Conservation (phyloP, 2,888 invertebrate genomes). For the Apamea anceps region DNA sequence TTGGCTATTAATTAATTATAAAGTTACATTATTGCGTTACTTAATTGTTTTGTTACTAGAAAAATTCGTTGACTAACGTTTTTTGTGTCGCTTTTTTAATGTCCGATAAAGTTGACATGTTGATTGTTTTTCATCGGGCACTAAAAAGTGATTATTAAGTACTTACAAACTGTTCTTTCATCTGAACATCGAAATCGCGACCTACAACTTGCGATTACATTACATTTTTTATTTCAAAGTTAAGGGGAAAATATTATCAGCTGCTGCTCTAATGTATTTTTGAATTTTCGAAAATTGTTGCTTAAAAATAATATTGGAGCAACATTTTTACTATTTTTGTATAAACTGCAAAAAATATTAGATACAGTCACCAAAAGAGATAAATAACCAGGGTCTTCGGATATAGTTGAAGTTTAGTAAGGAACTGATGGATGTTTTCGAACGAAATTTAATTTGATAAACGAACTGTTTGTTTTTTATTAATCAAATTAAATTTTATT, state of each 20-base stretch:
- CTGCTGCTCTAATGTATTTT: not conserved
- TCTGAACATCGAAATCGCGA: constrained; percentile 70
- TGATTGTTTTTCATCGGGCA: constrained; percentile 44
- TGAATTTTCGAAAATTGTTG: constrained; percentile 4
- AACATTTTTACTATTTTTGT: not conserved
- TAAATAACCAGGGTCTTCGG: too few relatives aligned
- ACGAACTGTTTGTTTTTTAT: too few relatives aligned
- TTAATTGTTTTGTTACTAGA: constrained; percentile 82
- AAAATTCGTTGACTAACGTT: constrained; percentile 76
- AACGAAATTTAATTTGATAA: too few relatives aligned
- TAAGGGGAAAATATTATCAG: constrained; percentile 55
- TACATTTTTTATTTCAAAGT: constrained; percentile 87
- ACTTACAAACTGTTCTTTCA: constrained; percentile 46
- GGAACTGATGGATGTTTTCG: too few relatives aligned
- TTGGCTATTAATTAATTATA: constrained; percentile 80
- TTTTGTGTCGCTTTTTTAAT: constrained; percentile 56
- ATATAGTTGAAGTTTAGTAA: too few relatives aligned
- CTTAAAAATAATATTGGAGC: not conserved
- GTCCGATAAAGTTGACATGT: constrained; percentile 45
- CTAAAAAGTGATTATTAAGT: constrained; percentile 49
- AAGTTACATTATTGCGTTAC: constrained; percentile 79
- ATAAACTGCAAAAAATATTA: constrained; percentile 4
- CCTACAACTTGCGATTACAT: constrained; percentile 84
- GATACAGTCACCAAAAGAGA: too few relatives aligned
- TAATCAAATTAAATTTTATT: too few relatives aligned